These are phyloP conservation scores for Trichogramma pretiosum DNA, from an alignment of 1,140 invertebrate species.

Conservation along the genomic window DNA sequence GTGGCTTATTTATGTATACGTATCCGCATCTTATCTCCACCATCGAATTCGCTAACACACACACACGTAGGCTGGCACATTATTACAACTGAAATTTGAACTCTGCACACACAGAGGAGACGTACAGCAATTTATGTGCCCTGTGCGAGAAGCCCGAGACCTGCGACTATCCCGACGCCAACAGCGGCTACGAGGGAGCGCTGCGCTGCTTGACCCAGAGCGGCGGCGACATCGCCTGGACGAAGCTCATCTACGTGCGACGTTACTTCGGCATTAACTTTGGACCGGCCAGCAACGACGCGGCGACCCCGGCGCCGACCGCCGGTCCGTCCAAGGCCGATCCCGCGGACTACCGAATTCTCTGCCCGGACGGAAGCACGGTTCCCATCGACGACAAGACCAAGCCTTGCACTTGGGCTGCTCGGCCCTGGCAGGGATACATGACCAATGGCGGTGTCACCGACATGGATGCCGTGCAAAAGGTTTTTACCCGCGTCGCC, in stretches of 20 bases:
- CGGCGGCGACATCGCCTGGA: conserved; percentile 74
- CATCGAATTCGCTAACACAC: too few species aligned
- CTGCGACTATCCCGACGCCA: conserved; percentile 75
- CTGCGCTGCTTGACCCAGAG: conserved; percentile 70
- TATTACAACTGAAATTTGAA: background rate
- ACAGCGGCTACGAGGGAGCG: conserved; percentile 75
- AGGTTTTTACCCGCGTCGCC: conserved; percentile 38
- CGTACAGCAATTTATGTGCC: conserved; percentile 63
- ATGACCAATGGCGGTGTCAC: conserved; percentile 53
- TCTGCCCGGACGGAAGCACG: conserved; percentile 74
- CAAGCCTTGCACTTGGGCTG: conserved; percentile 68
- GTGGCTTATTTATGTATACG: too few species aligned
- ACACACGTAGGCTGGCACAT: background rate
- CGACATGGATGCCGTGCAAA: conserved; percentile 41
- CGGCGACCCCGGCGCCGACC: conserved; percentile 38
- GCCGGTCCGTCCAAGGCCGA: conserved; percentile 41
- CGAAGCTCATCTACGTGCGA: conserved; percentile 69
- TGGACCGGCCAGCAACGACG: conserved; percentile 15
- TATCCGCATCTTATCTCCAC: too few species aligned
- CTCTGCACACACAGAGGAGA: conserved; percentile 50
- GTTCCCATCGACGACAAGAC: conserved; percentile 50
- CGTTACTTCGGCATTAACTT: conserved; percentile 60
- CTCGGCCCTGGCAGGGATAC: conserved; percentile 69
- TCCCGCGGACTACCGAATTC: conserved; percentile 57
- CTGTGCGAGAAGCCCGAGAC: conserved; percentile 62